Evolutionary conservation across 2,888 invertebrate genomes (phyloP), one percentile per base, ranked within the genome.

Genomic region (Synanthedon tipuliformis): DNA sequence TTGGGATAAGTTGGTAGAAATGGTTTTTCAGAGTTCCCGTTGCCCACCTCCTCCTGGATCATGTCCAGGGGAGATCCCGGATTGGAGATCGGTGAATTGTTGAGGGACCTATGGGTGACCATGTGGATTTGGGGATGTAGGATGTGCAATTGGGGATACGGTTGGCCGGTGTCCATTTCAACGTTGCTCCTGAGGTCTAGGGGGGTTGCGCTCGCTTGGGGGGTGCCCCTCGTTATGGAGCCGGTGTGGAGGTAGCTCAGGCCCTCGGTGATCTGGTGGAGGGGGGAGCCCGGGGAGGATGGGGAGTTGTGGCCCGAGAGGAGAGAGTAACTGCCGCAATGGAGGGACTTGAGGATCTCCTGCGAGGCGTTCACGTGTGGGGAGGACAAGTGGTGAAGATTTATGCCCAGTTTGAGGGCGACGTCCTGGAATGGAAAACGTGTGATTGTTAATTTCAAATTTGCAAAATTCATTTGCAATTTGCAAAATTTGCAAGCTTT

Each of bases 181-280:
- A 84, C 71, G 51, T 74, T 78, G 55, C 74, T 81, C 41, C 90
- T 76, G 3, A 90, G 78, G 70, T 90, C 90, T 53, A 90, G 64
- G 2, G 90, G 90, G 1, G 89, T 81, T 0, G 89, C 79, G 15
- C 82, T 86, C 1, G 89, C 85, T 55, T 90, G 89, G 0, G 94
- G 93, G 0, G 93, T 94, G 7, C 56, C 84, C 56, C 84, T 57
- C 0, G 84, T 85, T 53, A 94, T 94, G 3, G 94, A 94, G 0
- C 94, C 90, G 0, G 94, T 94, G 65, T 93, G 93, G 13, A 93
- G 76, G 48, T 91, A 93, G 66, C 93, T 94, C 4, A 94, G 89
- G 10, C 94, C 93, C 56, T 85, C 88, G 0, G 89, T 89, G 51
- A 90, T 90, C 65, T 92, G 92, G 67, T 92, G 92, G 50, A 92